phyloP scores from a whole-genome alignment of 2,797 vertebrate genomes.

The Falco columbarius region DNA sequence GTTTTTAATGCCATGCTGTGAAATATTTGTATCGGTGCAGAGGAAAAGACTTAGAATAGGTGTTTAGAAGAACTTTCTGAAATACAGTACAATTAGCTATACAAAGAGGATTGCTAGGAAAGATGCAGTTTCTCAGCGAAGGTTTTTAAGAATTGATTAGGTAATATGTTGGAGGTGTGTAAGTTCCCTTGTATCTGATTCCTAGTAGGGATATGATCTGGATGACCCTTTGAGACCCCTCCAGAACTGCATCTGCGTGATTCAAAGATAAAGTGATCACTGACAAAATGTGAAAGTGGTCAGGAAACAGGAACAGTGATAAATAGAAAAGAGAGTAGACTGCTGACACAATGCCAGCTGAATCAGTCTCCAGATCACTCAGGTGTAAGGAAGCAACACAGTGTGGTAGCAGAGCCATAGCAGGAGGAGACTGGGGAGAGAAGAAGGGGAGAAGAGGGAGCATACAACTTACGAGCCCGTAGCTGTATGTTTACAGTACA shows the following conservation, averaged over 20 bases:
- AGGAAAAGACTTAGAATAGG: neutral
- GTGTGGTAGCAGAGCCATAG: neutral
- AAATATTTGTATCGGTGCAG: neutral
- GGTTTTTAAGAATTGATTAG: neutral
- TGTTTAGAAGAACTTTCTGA: neutral
- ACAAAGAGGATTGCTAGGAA: neutral
- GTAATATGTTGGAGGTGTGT: neutral
- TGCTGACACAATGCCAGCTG: neutral
- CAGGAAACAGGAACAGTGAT: neutral
- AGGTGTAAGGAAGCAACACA: rapidly evolving
- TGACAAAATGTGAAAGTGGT: neutral
- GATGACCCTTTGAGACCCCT: neutral
- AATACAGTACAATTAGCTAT: neutral
- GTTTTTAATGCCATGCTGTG: neutral
- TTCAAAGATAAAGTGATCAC: neutral
- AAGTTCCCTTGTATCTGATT: neutral
- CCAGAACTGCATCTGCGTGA: neutral
- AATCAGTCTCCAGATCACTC: neutral
- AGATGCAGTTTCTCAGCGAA: neutral
- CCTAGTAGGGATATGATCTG: neutral
- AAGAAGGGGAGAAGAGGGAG: neutral
- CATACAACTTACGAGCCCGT: neutral
- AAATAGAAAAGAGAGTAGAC: neutral
- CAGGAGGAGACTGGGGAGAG: neutral
- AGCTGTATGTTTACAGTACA: neutral